Evolutionary conservation across 2,113 vertebrate species (phyloP).

Genomic region (Laterallus jamaicensis): DNA sequence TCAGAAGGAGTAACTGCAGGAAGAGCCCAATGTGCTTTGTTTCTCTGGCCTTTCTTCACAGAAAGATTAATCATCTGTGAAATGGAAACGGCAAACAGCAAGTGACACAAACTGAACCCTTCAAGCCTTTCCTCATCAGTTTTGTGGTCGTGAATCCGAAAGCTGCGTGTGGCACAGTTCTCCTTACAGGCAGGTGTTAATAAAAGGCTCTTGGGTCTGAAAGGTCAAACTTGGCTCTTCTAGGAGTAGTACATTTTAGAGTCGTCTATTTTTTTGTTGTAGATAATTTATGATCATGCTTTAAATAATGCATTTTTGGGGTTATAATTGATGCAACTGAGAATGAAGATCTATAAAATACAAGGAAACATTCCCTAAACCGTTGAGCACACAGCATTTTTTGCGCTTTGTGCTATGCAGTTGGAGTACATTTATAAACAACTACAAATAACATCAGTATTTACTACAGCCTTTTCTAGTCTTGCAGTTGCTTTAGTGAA

Average conservation of each 20-base stretch:
- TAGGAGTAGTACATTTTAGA: conserved; percentile 76
- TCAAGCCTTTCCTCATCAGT: conserved; percentile 98
- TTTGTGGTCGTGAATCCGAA: conserved; percentile 84
- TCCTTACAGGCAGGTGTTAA: conserved; percentile 99
- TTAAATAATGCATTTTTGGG: conserved; percentile 70
- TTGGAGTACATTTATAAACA: conserved; percentile 64
- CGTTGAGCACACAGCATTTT: not conserved
- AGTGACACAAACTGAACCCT: conserved; percentile 99
- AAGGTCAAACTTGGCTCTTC: conserved; percentile 88
- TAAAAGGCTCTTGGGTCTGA: conserved; percentile 94
- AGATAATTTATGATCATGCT: conserved; percentile 73
- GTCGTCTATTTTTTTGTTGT: conserved; percentile 73
- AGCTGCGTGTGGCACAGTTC: conserved; percentile 85
- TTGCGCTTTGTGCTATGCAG: conserved; percentile 28
- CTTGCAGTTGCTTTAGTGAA: conserved; percentile 63
- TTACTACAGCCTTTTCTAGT: conserved; percentile 73
- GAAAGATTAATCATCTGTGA: conserved; percentile 99
- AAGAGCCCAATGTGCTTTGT: conserved; percentile 93
- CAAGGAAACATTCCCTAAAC: conserved; percentile 13
- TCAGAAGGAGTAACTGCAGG: conserved; percentile 94
- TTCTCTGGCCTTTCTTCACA: conserved; percentile 98
- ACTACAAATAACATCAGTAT: conserved; percentile 74
- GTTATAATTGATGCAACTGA: conserved; percentile 36
- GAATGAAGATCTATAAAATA: conserved; percentile 42
- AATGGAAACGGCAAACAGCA: conserved; percentile 99